phyloP scores from a whole-genome alignment of 2,888 invertebrate genomes.

The Eupelmus urozonus region DNA sequence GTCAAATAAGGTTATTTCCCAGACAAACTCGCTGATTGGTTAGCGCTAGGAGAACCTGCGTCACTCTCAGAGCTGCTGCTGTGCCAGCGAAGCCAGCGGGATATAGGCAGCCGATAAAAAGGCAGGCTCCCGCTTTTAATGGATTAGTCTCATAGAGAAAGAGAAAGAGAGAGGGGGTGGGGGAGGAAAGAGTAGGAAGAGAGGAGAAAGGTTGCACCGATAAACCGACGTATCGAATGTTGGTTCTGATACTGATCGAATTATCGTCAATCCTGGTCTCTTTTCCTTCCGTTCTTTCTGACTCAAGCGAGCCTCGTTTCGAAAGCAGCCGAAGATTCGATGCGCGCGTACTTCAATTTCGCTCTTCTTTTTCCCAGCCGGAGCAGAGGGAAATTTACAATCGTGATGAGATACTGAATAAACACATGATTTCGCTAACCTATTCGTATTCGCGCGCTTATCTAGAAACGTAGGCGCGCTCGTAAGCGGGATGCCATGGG shows the following conservation, averaged over 20 bases:
- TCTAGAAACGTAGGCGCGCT: no score
- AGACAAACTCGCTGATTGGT: slow-evolving; percentile 57
- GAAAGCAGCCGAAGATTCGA: neutral
- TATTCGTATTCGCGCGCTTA: no score
- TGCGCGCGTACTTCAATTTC: slow-evolving; percentile 1
- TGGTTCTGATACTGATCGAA: slow-evolving; percentile 66
- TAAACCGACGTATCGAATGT: slow-evolving; percentile 68
- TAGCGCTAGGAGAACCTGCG: slow-evolving; percentile 6
- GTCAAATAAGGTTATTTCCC: slow-evolving; percentile 52
- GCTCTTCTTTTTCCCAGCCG: neutral
- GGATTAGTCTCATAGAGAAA: slow-evolving; percentile 61
- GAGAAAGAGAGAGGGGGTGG: slow-evolving; percentile 7
- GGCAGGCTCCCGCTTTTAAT: slow-evolving; percentile 53
- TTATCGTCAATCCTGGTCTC: slow-evolving; percentile 63
- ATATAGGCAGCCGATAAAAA: slow-evolving; percentile 43
- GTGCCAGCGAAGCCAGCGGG: no score
- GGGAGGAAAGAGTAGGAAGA: slow-evolving; percentile 43
- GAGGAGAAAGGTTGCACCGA: slow-evolving; percentile 46
- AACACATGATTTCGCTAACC: neutral
- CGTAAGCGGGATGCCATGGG: no score
- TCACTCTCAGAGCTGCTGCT: neutral
- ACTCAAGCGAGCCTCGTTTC: slow-evolving; percentile 10
- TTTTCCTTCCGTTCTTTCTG: slow-evolving; percentile 36
- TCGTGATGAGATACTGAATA: slow-evolving; percentile 10
- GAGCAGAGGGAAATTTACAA: neutral